phyloP scores from a whole-genome alignment of 2,797 vertebrate species.

The Manis javanica region DNA sequence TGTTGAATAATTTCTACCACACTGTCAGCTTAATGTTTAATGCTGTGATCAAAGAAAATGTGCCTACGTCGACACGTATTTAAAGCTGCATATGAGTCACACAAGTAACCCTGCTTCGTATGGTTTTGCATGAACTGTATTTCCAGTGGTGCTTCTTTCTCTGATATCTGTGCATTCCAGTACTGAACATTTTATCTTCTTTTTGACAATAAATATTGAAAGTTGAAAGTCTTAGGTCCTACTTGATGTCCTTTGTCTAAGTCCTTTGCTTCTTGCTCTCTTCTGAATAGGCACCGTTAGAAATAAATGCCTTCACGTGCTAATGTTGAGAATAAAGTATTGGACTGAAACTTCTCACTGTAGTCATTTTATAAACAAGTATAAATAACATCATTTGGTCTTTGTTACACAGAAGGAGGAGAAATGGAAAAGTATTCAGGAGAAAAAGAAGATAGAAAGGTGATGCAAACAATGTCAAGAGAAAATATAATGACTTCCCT shows the following conservation, averaged over 20 bases:
- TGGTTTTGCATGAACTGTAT: background rate
- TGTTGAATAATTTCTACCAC: background rate
- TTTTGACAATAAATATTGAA: conserved; percentile 17
- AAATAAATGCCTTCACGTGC: conserved; percentile 37
- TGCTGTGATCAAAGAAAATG: background rate
- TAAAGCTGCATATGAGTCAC: background rate
- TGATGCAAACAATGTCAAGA: background rate
- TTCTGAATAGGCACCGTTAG: background rate
- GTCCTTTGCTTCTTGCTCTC: background rate
- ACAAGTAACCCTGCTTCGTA: background rate
- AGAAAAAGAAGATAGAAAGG: background rate
- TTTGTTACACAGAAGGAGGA: background rate
- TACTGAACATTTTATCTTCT: background rate
- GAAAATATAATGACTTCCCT: background rate
- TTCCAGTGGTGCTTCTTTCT: conserved; percentile 12
- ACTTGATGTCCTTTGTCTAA: background rate
- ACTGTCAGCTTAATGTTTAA: background rate
- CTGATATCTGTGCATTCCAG: background rate
- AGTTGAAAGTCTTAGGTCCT: conserved; percentile 16
- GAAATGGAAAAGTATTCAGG: conserved; percentile 20
- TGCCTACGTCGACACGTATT: conserved; percentile 8
- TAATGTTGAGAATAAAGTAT: conserved; percentile 35
- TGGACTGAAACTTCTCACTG: background rate
- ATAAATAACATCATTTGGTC: background rate
- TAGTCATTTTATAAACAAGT: conserved; percentile 23